Percentiles rank a stretch among this genome's conserved stretches.
phyloP scores from a whole-genome alignment of 1,140 invertebrate species.

The Patella vulgata region DNA sequence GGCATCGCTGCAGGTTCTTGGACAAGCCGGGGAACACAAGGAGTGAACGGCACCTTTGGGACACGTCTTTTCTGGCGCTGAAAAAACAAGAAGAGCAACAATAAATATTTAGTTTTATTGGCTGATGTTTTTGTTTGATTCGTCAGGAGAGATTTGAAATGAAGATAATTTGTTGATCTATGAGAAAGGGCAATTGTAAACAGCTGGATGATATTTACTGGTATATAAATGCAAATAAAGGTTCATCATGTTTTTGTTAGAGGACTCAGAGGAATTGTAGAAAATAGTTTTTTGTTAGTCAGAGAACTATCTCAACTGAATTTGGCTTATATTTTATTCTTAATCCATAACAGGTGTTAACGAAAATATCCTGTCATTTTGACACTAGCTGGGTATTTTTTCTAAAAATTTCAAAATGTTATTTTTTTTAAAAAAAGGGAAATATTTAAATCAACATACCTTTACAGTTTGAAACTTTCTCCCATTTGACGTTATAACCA shows the following conservation, averaged over 20 bases:
- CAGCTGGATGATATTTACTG: no score
- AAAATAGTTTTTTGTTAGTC: no score
- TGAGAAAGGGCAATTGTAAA: no score
- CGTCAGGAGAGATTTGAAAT: background rate
- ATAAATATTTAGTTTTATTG: background rate
- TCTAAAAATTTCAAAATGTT: no score
- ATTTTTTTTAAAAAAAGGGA: no score
- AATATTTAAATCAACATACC: constrained; percentile 29
- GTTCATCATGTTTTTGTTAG: no score
- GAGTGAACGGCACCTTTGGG: constrained; percentile 52
- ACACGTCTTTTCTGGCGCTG: constrained; percentile 40
- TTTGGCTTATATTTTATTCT: no score
- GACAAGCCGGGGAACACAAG: constrained; percentile 56
- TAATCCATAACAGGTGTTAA: background rate
- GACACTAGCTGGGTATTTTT: no score
- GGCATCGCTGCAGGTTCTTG: constrained; percentile 55
- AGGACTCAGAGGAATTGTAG: no score
- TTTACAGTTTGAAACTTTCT: constrained; percentile 44
- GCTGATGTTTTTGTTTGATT: background rate
- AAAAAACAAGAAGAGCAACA: constrained; percentile 19
- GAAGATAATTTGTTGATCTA: background rate
- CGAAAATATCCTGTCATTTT: background rate
- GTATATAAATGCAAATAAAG: no score
- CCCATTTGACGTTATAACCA: constrained; percentile 67
- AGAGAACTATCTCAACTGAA: no score